Evolutionary conservation across 2,888 invertebrate species (phyloP).

Genomic region (Amitus sp.): DNA sequence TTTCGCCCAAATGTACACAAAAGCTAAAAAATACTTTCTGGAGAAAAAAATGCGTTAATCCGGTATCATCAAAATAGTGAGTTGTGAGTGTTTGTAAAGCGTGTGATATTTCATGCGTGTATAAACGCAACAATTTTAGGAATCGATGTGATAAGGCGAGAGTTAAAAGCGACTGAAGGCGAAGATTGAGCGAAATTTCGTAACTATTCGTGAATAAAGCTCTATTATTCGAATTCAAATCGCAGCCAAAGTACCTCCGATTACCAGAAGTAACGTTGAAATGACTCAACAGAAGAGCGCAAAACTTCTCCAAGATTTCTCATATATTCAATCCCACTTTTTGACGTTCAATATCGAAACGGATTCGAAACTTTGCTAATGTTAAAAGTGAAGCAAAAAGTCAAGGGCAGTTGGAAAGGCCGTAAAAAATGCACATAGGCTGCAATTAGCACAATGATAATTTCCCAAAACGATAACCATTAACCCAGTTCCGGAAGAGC

Average conservation of each 20-base stretch:
- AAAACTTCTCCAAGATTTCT: neutral
- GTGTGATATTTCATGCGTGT: slow-evolving; percentile 38
- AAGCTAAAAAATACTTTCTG: no score
- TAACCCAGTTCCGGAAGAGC: slow-evolving; percentile 52
- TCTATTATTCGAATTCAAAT: slow-evolving; percentile 41
- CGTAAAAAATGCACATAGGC: slow-evolving; percentile 52
- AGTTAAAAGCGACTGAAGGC: slow-evolving; percentile 36
- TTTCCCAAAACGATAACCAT: slow-evolving; percentile 57
- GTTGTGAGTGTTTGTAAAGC: no score
- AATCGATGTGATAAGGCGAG: slow-evolving; percentile 36
- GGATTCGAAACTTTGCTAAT: neutral
- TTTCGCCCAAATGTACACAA: no score
- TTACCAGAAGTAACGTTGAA: slow-evolving; percentile 30
- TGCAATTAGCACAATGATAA: slow-evolving; percentile 60
- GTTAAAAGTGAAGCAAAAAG: neutral
- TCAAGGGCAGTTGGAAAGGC: slow-evolving; percentile 13
- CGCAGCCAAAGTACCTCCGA: slow-evolving; percentile 33
- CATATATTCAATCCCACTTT: neutral
- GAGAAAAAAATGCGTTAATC: slow-evolving; percentile 1
- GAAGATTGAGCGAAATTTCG: slow-evolving; percentile 36
- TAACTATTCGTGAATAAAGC: slow-evolving; percentile 35
- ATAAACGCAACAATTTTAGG: slow-evolving; percentile 38
- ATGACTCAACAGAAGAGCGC: slow-evolving; percentile 21
- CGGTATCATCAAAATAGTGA: no score
- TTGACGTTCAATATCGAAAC: neutral